phyloP scores from a whole-genome alignment of 1,140 invertebrate genomes.

The Idris sp. region DNA sequence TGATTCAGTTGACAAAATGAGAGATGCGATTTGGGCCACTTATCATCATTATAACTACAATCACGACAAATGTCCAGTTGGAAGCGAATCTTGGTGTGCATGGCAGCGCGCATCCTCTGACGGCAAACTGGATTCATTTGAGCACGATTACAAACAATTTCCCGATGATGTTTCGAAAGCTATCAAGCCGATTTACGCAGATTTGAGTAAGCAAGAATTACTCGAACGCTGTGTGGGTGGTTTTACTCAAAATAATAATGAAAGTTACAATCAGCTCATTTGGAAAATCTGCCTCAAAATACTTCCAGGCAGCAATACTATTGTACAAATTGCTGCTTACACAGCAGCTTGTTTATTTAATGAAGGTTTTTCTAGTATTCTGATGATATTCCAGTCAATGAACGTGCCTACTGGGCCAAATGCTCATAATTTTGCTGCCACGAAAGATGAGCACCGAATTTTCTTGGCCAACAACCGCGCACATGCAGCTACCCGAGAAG shows the following conservation, averaged over 20 bases:
- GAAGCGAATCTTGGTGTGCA: constrained; percentile 17
- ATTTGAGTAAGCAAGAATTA: constrained; percentile 13
- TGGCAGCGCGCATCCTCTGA: constrained; percentile 18
- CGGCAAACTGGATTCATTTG: background rate
- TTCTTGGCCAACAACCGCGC: constrained; percentile 24
- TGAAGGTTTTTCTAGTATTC: too few species aligned
- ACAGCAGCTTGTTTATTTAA: constrained; percentile 34
- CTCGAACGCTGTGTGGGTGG: constrained; percentile 18
- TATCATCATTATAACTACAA: constrained; percentile 24
- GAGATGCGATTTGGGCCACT: constrained; percentile 20
- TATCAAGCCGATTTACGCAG: constrained; percentile 13
- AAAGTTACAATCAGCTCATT: constrained; percentile 15
- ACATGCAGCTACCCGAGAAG: constrained; percentile 21
- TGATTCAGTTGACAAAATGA: background rate
- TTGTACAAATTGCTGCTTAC: constrained; percentile 36
- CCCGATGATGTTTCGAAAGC: constrained; percentile 5
- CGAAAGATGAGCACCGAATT: constrained; percentile 16
- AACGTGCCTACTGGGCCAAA: constrained; percentile 22
- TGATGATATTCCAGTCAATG: too few species aligned
- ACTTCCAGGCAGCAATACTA: too few species aligned
- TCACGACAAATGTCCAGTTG: constrained; percentile 29
- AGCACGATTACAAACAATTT: constrained; percentile 10
- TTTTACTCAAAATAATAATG: constrained; percentile 57
- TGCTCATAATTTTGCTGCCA: constrained; percentile 13
- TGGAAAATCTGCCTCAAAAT: background rate